Percentiles rank a stretch among this genome's conserved stretches.
These are phyloP conservation scores for Hydropotes inermis DNA, from an alignment of 2,113 vertebrate genomes.

Conservation along the genomic window DNA sequence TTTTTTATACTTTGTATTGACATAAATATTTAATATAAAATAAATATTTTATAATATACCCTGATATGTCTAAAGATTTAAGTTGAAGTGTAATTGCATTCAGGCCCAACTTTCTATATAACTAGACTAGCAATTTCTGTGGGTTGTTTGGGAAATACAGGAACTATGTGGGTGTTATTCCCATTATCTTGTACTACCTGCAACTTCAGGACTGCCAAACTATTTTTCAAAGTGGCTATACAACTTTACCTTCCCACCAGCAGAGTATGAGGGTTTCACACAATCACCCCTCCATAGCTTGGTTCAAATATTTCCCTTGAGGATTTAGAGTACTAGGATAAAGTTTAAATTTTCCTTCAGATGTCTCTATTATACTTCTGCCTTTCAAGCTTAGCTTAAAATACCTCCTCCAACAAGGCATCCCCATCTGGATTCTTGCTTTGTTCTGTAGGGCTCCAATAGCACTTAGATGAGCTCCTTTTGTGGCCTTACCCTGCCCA, in stretches of 20 bases:
- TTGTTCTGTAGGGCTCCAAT: neutral
- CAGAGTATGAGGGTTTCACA: neutral
- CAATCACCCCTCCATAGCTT: neutral
- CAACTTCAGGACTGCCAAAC: neutral
- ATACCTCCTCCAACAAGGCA: neutral
- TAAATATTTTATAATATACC: neutral
- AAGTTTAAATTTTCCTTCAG: neutral
- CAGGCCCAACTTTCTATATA: neutral
- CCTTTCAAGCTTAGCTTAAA: neutral
- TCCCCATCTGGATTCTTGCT: neutral
- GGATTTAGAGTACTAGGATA: neutral
- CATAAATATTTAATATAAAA: neutral
- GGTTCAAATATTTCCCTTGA: neutral
- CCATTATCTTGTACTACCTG: neutral
- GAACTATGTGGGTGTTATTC: neutral
- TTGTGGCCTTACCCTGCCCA: neutral
- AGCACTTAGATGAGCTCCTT: neutral
- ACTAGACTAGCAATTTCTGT: neutral
- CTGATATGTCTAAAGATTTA: neutral
- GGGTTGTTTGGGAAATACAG: neutral
- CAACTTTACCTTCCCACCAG: neutral
- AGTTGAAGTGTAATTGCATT: neutral
- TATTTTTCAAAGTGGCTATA: neutral
- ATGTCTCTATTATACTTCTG: neutral
- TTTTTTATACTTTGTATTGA: neutral